Percentiles rank a stretch among this genome's conserved stretches.
Evolutionary conservation across 2,797 vertebrate species (phyloP).

Genomic region (Sitta carolinensis): DNA sequence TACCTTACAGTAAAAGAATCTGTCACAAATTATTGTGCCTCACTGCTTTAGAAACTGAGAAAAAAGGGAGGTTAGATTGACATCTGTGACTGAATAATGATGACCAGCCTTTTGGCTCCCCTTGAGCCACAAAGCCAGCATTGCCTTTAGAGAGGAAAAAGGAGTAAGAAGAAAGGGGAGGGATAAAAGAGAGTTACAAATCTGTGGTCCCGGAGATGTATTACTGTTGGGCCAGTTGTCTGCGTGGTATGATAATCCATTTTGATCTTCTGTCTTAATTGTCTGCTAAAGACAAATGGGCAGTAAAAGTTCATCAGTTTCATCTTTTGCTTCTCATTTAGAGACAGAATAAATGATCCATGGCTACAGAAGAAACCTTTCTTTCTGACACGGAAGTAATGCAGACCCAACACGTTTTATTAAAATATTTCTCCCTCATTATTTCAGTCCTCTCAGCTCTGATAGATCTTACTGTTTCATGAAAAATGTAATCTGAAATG

Average conservation of each 20-base stretch:
- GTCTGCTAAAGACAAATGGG: constrained; percentile 85
- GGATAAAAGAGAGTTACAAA: constrained; percentile 88
- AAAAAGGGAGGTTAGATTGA: constrained; percentile 84
- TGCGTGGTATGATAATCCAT: constrained; percentile 89
- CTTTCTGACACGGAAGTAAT: constrained; percentile 81
- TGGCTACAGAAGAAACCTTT: constrained; percentile 79
- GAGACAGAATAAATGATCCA: constrained; percentile 82
- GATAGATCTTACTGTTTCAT: constrained; percentile 84
- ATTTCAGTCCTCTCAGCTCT: constrained; percentile 82
- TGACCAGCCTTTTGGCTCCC: constrained; percentile 88
- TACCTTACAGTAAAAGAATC: constrained; percentile 87
- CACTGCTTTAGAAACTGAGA: constrained; percentile 84
- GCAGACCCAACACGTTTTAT: constrained; percentile 82
- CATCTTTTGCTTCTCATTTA: constrained; percentile 82
- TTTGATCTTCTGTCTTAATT: constrained; percentile 94
- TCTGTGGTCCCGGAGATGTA: constrained; percentile 84
- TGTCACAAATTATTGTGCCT: constrained; percentile 89
- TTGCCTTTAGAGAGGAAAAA: constrained; percentile 86
- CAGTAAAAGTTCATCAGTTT: constrained; percentile 86
- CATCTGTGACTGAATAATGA: constrained; percentile 93
- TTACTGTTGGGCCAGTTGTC: constrained; percentile 89
- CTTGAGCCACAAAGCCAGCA: constrained; percentile 89
- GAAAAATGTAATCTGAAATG: constrained; percentile 94
- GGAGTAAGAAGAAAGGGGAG: constrained; percentile 84
- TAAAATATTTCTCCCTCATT: constrained; percentile 89